phyloP scores from a whole-genome alignment of 2,797 vertebrate species.

The Microctenopoma lineatum region DNA sequence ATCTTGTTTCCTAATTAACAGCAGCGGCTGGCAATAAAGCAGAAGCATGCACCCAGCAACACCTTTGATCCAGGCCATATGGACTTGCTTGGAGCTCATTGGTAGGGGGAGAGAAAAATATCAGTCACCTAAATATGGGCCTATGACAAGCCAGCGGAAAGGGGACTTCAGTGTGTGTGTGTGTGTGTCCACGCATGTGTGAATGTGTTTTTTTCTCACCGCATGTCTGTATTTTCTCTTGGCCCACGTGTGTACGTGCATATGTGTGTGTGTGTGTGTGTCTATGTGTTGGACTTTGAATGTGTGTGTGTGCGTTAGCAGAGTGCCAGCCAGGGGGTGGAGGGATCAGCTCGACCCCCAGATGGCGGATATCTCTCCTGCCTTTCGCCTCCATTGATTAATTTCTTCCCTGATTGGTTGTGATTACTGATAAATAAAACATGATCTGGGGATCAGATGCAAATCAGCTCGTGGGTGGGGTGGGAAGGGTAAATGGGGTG shows the following conservation, averaged over 20 bases:
- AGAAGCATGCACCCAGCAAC: slow-evolving; percentile 99
- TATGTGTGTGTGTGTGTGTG: slow-evolving; percentile 9
- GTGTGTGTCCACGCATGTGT: slow-evolving; percentile 42
- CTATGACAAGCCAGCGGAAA: slow-evolving; percentile 83
- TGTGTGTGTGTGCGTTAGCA: slow-evolving; percentile 2
- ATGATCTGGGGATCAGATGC: slow-evolving; percentile 86
- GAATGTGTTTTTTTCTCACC: slow-evolving; percentile 60
- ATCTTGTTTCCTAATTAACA: slow-evolving; percentile 99
- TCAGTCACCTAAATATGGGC: slow-evolving; percentile 89
- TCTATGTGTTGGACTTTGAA: slow-evolving; percentile 42
- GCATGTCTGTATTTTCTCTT: slow-evolving; percentile 48
- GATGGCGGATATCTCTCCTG: slow-evolving; percentile 89
- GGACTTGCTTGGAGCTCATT: slow-evolving; percentile 92
- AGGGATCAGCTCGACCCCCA: slow-evolving; percentile 85
- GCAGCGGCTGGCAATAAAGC: slow-evolving; percentile 99
- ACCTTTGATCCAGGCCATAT: slow-evolving; percentile 99
- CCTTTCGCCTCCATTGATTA: slow-evolving; percentile 88
- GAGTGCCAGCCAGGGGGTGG: slow-evolving; percentile 56
- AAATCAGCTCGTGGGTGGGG: slow-evolving; percentile 75
- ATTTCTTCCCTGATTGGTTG: slow-evolving; percentile 92
- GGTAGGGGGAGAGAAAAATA: slow-evolving; percentile 83
- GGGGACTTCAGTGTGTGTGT: slow-evolving; percentile 49
- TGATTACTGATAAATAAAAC: slow-evolving; percentile 93
- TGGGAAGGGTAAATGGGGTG: slow-evolving; percentile 14
- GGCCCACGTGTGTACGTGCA: slow-evolving; percentile 23